Percentiles rank a stretch among this genome's conserved stretches.
phyloP scores from a whole-genome alignment of 2,888 invertebrate species.

The Malthinus flaveolus region DNA sequence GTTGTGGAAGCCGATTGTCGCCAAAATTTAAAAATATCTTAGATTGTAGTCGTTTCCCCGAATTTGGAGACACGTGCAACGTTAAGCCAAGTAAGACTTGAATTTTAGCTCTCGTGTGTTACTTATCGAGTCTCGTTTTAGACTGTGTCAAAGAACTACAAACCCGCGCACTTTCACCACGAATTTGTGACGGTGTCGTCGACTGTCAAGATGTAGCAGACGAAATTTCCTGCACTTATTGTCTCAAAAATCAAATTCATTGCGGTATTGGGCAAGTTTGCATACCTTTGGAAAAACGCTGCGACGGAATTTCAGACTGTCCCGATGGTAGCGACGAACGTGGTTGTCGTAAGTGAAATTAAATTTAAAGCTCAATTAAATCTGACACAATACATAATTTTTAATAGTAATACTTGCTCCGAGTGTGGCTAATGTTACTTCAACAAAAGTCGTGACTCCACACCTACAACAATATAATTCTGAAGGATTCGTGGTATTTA shows the following conservation, averaged over 20 bases:
- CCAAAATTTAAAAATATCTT: slow-evolving; percentile 71
- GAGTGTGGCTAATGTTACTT: slow-evolving; percentile 65
- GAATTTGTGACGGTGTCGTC: slow-evolving; percentile 83
- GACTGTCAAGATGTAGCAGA: slow-evolving; percentile 85
- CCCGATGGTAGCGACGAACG: slow-evolving; percentile 86
- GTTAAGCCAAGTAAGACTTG: slow-evolving; percentile 69
- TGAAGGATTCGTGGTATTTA: slow-evolving; percentile 83
- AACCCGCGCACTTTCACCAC: slow-evolving; percentile 71
- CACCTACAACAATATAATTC: slow-evolving; percentile 70
- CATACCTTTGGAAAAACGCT: slow-evolving; percentile 69
- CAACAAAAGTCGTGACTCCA: slow-evolving; percentile 68
- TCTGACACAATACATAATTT: slow-evolving; percentile 4
- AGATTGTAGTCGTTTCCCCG: slow-evolving; percentile 79
- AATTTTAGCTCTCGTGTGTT: not conserved
- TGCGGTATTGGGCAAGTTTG: slow-evolving; percentile 81
- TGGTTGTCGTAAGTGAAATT: slow-evolving; percentile 73
- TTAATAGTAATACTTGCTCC: slow-evolving; percentile 74
- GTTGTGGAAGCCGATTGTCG: slow-evolving; percentile 77
- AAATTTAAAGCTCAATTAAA: not conserved
- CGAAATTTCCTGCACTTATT: slow-evolving; percentile 80
- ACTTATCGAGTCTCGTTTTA: slow-evolving; percentile 43
- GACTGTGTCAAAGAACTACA: slow-evolving; percentile 78
- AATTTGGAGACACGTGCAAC: slow-evolving; percentile 76
- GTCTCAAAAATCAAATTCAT: slow-evolving; percentile 71
- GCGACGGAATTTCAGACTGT: slow-evolving; percentile 83